Base-by-base conservation (phyloP, 2,113 vertebrate species). In the Epinephelus cyanopodus region DNA sequence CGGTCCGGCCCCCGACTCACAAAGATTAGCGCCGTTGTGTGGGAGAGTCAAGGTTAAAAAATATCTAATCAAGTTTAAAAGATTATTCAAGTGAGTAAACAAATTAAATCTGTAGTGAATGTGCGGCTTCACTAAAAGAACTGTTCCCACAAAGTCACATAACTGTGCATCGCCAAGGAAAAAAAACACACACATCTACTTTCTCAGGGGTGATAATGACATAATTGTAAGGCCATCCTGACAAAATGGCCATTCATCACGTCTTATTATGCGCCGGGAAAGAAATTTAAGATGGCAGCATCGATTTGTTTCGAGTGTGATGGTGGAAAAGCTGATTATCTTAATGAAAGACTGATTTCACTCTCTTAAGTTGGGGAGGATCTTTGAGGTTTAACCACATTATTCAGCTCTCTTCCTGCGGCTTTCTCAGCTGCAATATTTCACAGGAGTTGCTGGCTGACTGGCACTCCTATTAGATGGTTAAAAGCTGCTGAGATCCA, bases 211-310 rank as follows among this genome's bases (percentile, higher is more conserved):
- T 67, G 90, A 86, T 92, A 93, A 95, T 88, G 81, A 91, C 82
- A 93, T 92, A 91, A 93, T 93, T 95, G 92, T 75, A 67, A 87
- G 90, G 87, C 84, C 83, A 74, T 87, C 72, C 62, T 61, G 52
- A 89, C 87, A 89, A 83, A 91, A 83, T 67, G 39, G 74, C 88
- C 83, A 84, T 92, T 94, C 87, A 92, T 92, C 86, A 68, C n/a
- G 77, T 61, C 83, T 68, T 87, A 60, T 90, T 85, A 85, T 57
- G 85, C 9, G 68, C 82, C 77, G 56, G 42, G 81, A 63, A 82
- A 90, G 87, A 87, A 78, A 87, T 82, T 74, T 68, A 81, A 92
- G 82, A 91, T 83, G 87, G 86, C 82, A 74, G 84, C 85, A 70
- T 69, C 25, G 71, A 88, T 89, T 90, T 87, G 73, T 83, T 85